Base-by-base conservation (phyloP, 2,113 vertebrate genomes). In the Donacobius atricapilla region DNA sequence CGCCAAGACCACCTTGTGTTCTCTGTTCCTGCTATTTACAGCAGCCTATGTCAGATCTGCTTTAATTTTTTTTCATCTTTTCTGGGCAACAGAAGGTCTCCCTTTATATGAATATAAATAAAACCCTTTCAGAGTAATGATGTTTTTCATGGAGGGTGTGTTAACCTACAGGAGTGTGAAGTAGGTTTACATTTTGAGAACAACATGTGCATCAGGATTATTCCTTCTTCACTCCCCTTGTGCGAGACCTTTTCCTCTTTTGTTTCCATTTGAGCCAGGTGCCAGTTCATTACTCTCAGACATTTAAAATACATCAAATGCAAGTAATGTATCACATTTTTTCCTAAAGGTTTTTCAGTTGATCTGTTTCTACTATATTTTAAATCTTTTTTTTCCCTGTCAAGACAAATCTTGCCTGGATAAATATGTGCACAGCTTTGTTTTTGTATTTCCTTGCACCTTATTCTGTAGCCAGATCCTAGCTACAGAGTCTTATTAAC, bases 241-340 rank as follows among this genome's bases (percentile, higher is more conserved):
- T 42, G 45, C 4, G 3, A 95, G 88, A 90, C 83, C 83, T 88
- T 92, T 94, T 81, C 51, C 40, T 96, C 70, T 82, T 93, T 87
- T 90, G 31, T 95, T 96, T 94, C 31, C n/a, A 68, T 90, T 56
- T 75, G 79, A 89, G 44, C 6, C 9, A 83, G 56, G 83, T 86
- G 57, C 72, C 92, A 89, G 88, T 84, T 92, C 92, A 92, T 93
- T 96, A 92, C 85, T 89, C 56, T 60, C 75, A 88, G 87, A 66
- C 75, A 51, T 78, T 89, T 90, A 71, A 93, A 96, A 92, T 86
- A 76, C 22, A 92, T 83, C 64, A 90, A 92, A 44, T 83, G 69
- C 56, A 94, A 88, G 75, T 42, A 85, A 86, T 40, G 33, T n/a
- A 64, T 39, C 4, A 2, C 4, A 14, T 4, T 82, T 95, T 89